phyloP scores from a whole-genome alignment of 2,888 invertebrate species.

The Eilema depressum region DNA sequence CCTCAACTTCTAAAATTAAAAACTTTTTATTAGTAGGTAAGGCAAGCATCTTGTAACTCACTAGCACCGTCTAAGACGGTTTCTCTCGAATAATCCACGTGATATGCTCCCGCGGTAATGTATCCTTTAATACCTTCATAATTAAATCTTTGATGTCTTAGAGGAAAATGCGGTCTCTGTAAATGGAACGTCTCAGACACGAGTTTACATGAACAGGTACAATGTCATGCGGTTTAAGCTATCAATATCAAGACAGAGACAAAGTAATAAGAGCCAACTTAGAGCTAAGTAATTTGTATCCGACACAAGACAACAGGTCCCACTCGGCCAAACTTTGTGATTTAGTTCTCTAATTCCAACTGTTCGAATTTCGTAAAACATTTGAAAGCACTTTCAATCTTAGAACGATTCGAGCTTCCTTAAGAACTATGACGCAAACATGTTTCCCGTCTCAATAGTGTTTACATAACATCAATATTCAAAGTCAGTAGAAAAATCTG shows the following conservation, averaged over 20 bases:
- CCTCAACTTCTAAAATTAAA: neutral
- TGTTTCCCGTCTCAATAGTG: conserved; percentile 49
- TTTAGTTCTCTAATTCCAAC: conserved; percentile 46
- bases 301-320: conserved; percentile 47
- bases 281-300: conserved; percentile 43
- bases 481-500: conserved; percentile 75
- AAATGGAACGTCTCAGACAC: conserved; percentile 30
- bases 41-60: neutral
- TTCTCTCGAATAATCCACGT: conserved; percentile 11
- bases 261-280: conserved; percentile 34
- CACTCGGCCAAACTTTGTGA: conserved; percentile 45
- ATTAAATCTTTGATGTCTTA: conserved; percentile 30
- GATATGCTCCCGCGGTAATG: conserved; percentile 7
- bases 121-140: conserved; percentile 30
- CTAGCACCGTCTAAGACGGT: conserved; percentile 14
- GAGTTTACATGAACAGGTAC: conserved; percentile 12
- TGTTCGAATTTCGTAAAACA: conserved; percentile 48
- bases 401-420: conserved; percentile 44
- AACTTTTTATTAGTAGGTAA: neutral
- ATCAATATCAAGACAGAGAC: conserved; percentile 27
- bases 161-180: conserved; percentile 24
- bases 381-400: conserved; percentile 47
- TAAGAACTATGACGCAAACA: conserved; percentile 56
- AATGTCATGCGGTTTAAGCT: conserved; percentile 15
- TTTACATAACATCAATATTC: conserved; percentile 77